phyloP scores from a whole-genome alignment of 2,797 vertebrate genomes.

The Galagoides demidoff region DNA sequence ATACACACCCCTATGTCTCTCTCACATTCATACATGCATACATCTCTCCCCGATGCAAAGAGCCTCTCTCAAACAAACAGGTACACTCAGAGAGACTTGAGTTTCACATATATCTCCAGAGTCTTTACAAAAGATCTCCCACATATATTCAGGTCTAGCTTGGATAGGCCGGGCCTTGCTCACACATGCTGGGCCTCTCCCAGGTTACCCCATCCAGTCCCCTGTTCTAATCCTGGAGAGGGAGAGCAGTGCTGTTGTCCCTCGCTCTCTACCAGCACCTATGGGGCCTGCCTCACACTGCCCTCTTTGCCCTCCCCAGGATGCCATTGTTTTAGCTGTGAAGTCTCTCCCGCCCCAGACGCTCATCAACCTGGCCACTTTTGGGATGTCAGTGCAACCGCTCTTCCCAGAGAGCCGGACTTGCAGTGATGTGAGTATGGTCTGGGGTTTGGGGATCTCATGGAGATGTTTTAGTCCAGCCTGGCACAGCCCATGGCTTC shows the following conservation, averaged over 20 bases:
- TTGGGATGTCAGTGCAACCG: slow-evolving; percentile 89
- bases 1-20: not conserved
- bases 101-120: not conserved
- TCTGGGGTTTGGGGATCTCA: not conserved
- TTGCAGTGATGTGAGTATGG: slow-evolving; percentile 93
- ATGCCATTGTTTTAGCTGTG: slow-evolving; percentile 94
- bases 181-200: not conserved
- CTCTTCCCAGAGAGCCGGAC: slow-evolving; percentile 93
- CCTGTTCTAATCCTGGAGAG: not conserved
- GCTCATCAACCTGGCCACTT: slow-evolving; percentile 92
- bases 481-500: not conserved
- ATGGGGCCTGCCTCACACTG: not conserved
- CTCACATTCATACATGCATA: accelerated
- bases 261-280: not conserved
- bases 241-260: not conserved
- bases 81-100: not conserved
- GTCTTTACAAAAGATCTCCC: not conserved
- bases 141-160: not conserved
- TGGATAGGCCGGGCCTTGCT: not conserved
- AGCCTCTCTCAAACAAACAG: not conserved
- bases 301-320: slow-evolving; percentile 85
- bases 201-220: not conserved
- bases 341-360: slow-evolving; percentile 95
- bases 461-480: not conserved
- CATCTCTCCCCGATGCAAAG: not conserved